Evolutionary conservation across 2,888 invertebrate genomes (phyloP).

Genomic region (Lepeophtheirus nordmannii): DNA sequence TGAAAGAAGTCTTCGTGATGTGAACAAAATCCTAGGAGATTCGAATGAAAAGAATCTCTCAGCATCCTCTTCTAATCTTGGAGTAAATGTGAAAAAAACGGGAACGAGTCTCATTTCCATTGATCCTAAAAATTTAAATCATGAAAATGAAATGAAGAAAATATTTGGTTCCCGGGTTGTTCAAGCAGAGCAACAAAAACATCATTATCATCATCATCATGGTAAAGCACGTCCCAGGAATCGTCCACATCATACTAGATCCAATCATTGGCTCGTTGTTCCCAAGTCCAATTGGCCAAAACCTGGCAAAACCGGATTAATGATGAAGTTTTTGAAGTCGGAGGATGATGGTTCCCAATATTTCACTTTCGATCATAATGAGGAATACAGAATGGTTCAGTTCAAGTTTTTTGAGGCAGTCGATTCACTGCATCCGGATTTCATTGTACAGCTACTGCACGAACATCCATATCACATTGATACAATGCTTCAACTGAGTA

Average conservation of each 20-base stretch:
- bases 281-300: conserved; percentile 51
- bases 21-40: conserved; percentile 50
- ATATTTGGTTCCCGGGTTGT: conserved; percentile 51
- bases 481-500: conserved; percentile 59
- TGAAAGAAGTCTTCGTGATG: conserved; percentile 48
- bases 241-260: conserved; percentile 3
- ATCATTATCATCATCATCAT: background rate
- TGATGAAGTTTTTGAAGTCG: conserved; percentile 49
- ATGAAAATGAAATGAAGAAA: conserved; percentile 60
- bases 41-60: conserved; percentile 27
- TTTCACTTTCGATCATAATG: conserved; percentile 58
- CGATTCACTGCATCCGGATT: conserved; percentile 59
- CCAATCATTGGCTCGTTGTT: conserved; percentile 40
- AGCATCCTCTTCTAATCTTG: background rate
- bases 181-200: background rate
- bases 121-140: conserved; percentile 49
- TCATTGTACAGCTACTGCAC: conserved; percentile 51
- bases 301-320: conserved; percentile 56
- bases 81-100: conserved; percentile 6
- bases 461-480: conserved; percentile 64
- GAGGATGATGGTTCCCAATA: conserved; percentile 41
- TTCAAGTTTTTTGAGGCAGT: conserved; percentile 58
- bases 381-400: conserved; percentile 56
- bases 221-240: background rate
- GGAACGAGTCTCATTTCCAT: conserved; percentile 16